A percentile compares a stretch with the other conserved stretches of the same genome.
Evolutionary conservation across 2,888 invertebrate genomes (phyloP).

Genomic region (Hipparchia semele): DNA sequence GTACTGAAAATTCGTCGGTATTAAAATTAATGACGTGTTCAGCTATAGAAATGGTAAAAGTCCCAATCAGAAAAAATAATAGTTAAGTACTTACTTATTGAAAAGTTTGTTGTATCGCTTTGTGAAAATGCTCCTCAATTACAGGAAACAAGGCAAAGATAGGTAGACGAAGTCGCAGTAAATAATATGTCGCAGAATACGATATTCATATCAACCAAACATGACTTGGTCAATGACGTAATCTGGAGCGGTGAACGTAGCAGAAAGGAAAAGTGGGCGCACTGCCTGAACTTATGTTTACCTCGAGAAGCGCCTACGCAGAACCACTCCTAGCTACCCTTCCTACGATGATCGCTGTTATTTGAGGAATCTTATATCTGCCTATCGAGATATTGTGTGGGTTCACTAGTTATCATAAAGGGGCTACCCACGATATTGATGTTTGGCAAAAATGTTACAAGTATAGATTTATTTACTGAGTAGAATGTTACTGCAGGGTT

Average conservation of each 20-base stretch:
- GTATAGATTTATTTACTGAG: too few relatives aligned
- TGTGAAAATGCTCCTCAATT: too few relatives aligned
- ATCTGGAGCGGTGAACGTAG: constrained; percentile 75
- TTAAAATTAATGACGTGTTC: too few relatives aligned
- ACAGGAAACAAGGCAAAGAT: too few relatives aligned
- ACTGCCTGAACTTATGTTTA: constrained; percentile 53
- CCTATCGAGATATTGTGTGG: background rate
- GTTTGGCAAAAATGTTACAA: too few relatives aligned
- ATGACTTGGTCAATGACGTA: constrained; percentile 64
- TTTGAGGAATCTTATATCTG: constrained; percentile 25
- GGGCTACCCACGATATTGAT: background rate
- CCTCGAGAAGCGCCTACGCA: constrained; percentile 74
- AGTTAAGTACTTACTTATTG: too few relatives aligned
- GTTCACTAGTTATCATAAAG: background rate
- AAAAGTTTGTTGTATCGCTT: too few relatives aligned
- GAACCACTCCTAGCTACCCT: constrained; percentile 45
- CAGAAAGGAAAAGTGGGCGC: constrained; percentile 82
- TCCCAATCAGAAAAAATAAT: too few relatives aligned
- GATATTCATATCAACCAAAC: constrained; percentile 15
- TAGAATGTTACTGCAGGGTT: too few relatives aligned
- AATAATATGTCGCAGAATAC: background rate
- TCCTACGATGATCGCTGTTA: constrained; percentile 34
- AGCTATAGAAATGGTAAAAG: too few relatives aligned
- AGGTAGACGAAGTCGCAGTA: background rate
- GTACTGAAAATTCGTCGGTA: too few relatives aligned